Evolutionary conservation across 2,888 invertebrate genomes (phyloP).

Genomic region (Rutpela maculata): DNA sequence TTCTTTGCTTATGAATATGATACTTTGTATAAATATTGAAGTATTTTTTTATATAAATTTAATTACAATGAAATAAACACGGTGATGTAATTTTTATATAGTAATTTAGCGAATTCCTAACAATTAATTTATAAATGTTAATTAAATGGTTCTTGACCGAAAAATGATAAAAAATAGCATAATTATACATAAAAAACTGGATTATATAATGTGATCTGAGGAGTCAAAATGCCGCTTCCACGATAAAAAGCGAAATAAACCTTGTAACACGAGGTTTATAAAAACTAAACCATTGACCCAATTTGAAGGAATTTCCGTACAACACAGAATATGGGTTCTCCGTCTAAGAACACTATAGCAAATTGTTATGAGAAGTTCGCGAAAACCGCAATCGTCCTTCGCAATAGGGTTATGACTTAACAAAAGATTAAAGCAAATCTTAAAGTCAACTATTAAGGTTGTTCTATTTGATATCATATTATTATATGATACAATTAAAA

Average conservation of each 20-base stretch:
- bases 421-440: background rate
- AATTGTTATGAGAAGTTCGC: slow-evolving; percentile 8
- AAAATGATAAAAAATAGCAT: background rate
- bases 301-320: slow-evolving; percentile 23
- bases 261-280: background rate
- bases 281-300: slow-evolving; percentile 27
- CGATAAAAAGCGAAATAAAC: background rate
- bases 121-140: background rate
- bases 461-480: background rate
- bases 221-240: background rate
- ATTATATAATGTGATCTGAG: background rate
- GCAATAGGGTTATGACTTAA: slow-evolving; percentile 8
- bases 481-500: background rate
- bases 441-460: background rate
- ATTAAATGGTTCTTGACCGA: background rate
- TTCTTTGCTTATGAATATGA: too few species aligned
- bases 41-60: too few species aligned
- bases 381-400: slow-evolving; percentile 23
- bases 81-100: too few species aligned
- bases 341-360: slow-evolving; percentile 16
- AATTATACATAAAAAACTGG: background rate
- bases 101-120: too few species aligned
- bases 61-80: too few species aligned
- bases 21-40: too few species aligned
- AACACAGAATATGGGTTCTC: slow-evolving; percentile 4